Evolutionary conservation across 1,140 invertebrate species (phyloP).

Genomic region (Brachionus rotundiformis): DNA sequence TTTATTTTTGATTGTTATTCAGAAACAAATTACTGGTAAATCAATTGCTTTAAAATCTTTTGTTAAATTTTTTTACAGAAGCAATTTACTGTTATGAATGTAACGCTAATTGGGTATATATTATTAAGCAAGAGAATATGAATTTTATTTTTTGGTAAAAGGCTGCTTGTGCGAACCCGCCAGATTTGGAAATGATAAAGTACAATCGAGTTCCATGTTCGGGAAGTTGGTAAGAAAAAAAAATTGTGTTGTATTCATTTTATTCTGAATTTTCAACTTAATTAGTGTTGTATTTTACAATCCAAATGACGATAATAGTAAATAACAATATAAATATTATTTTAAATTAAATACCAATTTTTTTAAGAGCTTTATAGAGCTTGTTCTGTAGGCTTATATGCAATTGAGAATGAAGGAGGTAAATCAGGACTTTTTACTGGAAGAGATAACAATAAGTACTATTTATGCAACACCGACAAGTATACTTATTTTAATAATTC

Average conservation of each 20-base stretch:
- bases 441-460: background rate
- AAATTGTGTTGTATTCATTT: background rate
- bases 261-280: background rate
- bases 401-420: background rate
- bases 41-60: background rate
- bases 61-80: background rate
- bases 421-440: background rate
- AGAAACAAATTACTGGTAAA: background rate
- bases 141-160: background rate
- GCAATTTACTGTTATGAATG: conserved; percentile 35
- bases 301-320: background rate
- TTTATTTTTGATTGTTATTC: background rate
- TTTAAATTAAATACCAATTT: background rate
- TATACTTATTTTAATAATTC: background rate
- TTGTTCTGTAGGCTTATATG: background rate
- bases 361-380: conserved; percentile 7
- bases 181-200: background rate
- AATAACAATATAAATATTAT: background rate
- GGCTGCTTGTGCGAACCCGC: background rate
- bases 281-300: conserved; percentile 2
- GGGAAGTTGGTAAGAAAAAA: conserved; percentile 22
- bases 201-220: background rate
- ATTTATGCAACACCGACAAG: background rate
- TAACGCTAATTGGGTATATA: background rate
- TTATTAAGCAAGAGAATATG: background rate